Conservation (phyloP, 53 echinoderm and acorn worm species). For the Arbacia lixula region DNA sequence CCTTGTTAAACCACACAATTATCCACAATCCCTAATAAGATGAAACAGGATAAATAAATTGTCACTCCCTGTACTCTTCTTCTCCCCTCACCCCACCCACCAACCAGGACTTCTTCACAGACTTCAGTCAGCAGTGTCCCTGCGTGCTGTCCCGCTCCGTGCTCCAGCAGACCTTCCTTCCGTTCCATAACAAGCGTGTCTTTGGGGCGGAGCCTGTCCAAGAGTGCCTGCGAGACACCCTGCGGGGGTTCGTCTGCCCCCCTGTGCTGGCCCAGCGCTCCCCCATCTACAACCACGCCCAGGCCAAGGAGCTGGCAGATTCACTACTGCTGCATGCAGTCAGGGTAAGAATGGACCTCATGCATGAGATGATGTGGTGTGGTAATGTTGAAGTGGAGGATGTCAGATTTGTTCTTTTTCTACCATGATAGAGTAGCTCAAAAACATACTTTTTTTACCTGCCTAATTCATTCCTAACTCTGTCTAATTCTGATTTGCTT, state of each 20-base stretch:
- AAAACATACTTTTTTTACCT: no score
- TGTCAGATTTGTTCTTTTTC: no score
- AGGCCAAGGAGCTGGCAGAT: slow-evolving; percentile 91
- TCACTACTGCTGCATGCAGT: slow-evolving; percentile 79
- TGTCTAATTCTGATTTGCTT: no score
- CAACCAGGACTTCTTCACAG: slow-evolving; percentile 94
- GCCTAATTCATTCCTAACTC: no score
- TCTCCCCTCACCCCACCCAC: no score
- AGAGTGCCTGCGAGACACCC: slow-evolving; percentile 77
- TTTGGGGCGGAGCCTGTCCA: slow-evolving; percentile 87
- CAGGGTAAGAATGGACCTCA: slow-evolving; percentile 80
- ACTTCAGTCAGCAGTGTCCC: slow-evolving; percentile 92
- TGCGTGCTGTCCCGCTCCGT: slow-evolving; percentile 88
- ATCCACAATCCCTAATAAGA: no score
- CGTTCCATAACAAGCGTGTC: slow-evolving; percentile 87
- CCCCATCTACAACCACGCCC: slow-evolving; percentile 84
- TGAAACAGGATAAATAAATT: no score
- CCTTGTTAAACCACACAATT: no score
- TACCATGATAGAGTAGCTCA: no score
- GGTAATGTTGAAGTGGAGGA: no score
- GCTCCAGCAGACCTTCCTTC: slow-evolving; percentile 86
- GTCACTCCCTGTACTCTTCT: no score
- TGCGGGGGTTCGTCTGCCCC: slow-evolving; percentile 80
- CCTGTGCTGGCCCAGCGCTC: slow-evolving; percentile 76
- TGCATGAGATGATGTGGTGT: no score